Evolutionary conservation across 1,140 invertebrate genomes (phyloP).

Genomic region (Armadillidium nasatum): DNA sequence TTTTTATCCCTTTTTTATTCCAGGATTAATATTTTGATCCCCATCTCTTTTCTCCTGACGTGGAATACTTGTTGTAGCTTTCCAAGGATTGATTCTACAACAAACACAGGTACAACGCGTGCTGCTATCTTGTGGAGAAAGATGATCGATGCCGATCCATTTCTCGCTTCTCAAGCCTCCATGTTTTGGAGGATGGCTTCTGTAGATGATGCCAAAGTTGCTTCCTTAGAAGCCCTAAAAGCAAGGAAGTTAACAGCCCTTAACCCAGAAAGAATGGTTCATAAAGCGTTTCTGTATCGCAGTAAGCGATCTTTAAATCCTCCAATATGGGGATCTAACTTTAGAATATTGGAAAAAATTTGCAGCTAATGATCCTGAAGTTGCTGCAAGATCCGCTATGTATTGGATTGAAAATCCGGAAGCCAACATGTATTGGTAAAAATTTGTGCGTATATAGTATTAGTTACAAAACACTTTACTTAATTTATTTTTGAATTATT

Average conservation of each 20-base stretch:
- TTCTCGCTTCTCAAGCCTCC: conserved; percentile 33
- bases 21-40: too few species aligned
- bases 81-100: too few species aligned
- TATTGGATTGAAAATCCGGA: conserved; percentile 37
- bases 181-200: conserved; percentile 41
- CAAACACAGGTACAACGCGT: conserved; percentile 28
- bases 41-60: too few species aligned
- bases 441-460: background rate
- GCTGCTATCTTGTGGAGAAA: conserved; percentile 39
- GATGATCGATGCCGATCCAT: conserved; percentile 34
- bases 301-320: conserved; percentile 2
- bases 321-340: conserved; percentile 16
- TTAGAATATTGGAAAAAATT: conserved; percentile 37
- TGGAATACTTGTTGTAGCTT: too few species aligned
- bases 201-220: conserved; percentile 28
- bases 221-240: conserved; percentile 34
- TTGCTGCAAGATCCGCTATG: conserved; percentile 40
- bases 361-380: conserved; percentile 40
- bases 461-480: too few species aligned
- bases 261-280: conserved; percentile 38
- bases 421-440: conserved; percentile 41
- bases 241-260: conserved; percentile 32
- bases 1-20: too few species aligned
- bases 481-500: too few species aligned
- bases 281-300: conserved; percentile 26